Evolutionary conservation across 2,797 vertebrate genomes (phyloP).

Genomic region (Typhlichthys subterraneus): DNA sequence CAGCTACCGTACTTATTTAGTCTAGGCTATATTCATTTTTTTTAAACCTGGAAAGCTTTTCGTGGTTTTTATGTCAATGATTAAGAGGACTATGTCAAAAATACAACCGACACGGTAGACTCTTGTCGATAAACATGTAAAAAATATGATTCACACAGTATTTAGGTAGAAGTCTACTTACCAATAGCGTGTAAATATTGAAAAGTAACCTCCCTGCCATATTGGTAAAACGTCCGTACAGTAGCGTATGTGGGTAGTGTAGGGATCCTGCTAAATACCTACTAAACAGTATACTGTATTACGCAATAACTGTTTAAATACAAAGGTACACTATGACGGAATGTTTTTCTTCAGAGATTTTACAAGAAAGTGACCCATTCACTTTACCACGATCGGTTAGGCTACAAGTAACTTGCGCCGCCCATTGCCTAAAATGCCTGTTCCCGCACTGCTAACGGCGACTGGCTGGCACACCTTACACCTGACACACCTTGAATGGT

Average conservation of each 20-base stretch:
- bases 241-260: not conserved
- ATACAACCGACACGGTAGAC: not conserved
- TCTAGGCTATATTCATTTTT: no score
- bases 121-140: not conserved
- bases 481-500: slow-evolving; percentile 56
- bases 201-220: slow-evolving; percentile 49
- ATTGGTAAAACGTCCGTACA: not conserved
- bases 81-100: no score
- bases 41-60: no score
- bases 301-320: not conserved
- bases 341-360: not conserved
- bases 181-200: slow-evolving; percentile 45
- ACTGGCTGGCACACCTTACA: slow-evolving; percentile 15
- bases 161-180: slow-evolving; percentile 54
- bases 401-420: not conserved
- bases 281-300: not conserved
- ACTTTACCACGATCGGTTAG: not conserved
- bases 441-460: not conserved
- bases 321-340: not conserved
- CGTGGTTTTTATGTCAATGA: no score
- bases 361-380: not conserved
- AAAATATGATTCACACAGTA: not conserved
- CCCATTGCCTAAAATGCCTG: not conserved
- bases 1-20: no score
- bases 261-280: not conserved